These are phyloP conservation scores for Ceyx erithaca DNA, from an alignment of 2,797 vertebrate genomes.

Conservation along the genomic window DNA sequence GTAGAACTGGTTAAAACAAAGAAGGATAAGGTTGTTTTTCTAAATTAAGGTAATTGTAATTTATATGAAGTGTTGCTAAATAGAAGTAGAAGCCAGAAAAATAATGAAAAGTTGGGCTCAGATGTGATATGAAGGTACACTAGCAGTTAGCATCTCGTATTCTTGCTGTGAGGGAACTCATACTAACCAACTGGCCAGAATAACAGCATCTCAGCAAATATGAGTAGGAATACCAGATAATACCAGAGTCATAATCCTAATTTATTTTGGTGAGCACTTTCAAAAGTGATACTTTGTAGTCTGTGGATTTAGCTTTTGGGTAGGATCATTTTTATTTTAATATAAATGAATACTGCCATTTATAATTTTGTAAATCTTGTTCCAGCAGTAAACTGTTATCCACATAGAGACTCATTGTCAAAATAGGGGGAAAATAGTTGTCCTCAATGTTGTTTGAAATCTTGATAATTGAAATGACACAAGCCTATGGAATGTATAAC, in stretches of 20 bases:
- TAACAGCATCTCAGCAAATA: neutral
- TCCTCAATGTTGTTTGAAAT: neutral
- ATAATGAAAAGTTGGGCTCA: neutral
- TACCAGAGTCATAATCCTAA: neutral
- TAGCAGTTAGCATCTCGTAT: neutral
- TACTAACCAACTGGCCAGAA: neutral
- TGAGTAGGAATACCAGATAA: too few relatives aligned
- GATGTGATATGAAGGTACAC: neutral
- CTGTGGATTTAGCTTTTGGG: neutral
- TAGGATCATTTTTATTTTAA: neutral
- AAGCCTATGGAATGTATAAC: neutral
- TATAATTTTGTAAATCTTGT: neutral
- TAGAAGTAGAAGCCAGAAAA: neutral
- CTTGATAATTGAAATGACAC: neutral
- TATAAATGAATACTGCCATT: neutral
- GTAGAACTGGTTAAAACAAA: neutral
- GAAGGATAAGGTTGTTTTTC: neutral
- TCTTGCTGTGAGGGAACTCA: neutral
- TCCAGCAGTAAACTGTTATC: neutral
- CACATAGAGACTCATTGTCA: neutral
- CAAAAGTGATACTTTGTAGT: neutral
- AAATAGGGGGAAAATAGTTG: neutral
- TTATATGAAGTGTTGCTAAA: neutral
- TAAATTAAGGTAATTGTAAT: neutral
- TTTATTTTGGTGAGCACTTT: accelerated